Percentiles rank a stretch among this genome's conserved stretches.
Evolutionary conservation across 1,140 invertebrate species (phyloP).

Genomic region (Caenorhabditis tropicalis): DNA sequence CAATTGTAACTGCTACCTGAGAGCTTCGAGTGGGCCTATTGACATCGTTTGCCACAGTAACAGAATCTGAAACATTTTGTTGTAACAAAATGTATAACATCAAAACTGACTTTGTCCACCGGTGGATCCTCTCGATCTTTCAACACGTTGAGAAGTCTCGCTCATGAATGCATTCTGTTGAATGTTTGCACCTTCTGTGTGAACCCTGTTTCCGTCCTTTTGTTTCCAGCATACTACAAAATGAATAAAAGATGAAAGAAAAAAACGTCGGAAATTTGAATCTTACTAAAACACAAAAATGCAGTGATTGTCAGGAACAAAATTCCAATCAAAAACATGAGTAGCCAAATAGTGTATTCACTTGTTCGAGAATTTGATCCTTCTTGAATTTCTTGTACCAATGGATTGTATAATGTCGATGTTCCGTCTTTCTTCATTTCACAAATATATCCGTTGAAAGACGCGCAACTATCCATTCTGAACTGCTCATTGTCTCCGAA

Average conservation of each 20-base stretch:
- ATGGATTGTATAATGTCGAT: background rate
- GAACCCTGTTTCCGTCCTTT: background rate
- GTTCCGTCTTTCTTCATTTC: slow-evolving; percentile 18
- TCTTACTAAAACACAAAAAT: slow-evolving; percentile 14
- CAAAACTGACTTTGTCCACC: background rate
- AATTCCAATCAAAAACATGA: background rate
- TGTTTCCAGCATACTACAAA: slow-evolving; percentile 36
- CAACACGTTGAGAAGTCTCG: background rate
- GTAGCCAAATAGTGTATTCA: background rate
- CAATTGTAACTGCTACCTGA: background rate
- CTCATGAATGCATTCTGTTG: slow-evolving; percentile 30
- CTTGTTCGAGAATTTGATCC: background rate
- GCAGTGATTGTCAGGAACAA: background rate
- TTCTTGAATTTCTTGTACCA: background rate
- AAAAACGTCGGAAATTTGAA: no score
- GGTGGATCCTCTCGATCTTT: background rate
- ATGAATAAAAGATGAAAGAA: background rate
- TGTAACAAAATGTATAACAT: no score
- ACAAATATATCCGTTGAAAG: background rate
- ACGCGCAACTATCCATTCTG: background rate
- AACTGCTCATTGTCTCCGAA: background rate
- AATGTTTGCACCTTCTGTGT: background rate
- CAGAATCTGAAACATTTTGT: background rate
- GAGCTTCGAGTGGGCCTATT: background rate
- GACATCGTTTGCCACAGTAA: background rate